Evolutionary conservation across 2,888 invertebrate genomes (phyloP), one percentile per base, ranked within the genome.

Genomic region (Drosophila melanocephala): DNA sequence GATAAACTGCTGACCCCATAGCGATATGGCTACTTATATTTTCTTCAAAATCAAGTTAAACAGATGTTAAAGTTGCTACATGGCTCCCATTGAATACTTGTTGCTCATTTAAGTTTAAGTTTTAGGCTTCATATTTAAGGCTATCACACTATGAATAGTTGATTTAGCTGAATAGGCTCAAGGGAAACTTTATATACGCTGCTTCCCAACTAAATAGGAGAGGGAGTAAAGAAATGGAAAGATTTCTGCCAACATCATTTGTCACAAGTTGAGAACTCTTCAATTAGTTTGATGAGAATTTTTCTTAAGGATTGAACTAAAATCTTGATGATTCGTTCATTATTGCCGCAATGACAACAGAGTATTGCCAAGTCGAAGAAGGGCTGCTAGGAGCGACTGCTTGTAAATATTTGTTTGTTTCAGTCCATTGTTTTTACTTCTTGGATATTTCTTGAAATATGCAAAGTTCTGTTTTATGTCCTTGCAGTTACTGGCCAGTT

Each of bases 381-480:
- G 22, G n/a, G n/a, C 1, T 14, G 28, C 14, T 1, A 3, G 9
- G 1, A 16, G 22, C n/a, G n/a, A 22, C 16, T 33, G 6, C 51
- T 39, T 52, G 19, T n/a, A 56, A 30, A 39, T 28, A 33, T 44
- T 32, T 51, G 57, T 32, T 7, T 64, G 39, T 53, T 57, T 52
- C 53, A 63, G 66, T 53, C 33, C 66, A 67, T 65, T 72, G 69
- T 64, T 71, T 50, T 60, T 51, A 63, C 51, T 63, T 35, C 68
- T 59, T 70, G 60, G 71, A 70, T 78, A 69, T 77, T 75, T 58
- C 72, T 83, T 75, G 70, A 71, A 79, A 86, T 77, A 86, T 83
- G 82, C 79, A 85, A 88, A 86, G 79, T 84, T 86, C 67, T 77
- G 72, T 70, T 77, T 77, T 69, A 83, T 85, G 79, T 88, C 77